phyloP scores from a whole-genome alignment of 1,140 invertebrate species.

The Nilaparvata lugens region DNA sequence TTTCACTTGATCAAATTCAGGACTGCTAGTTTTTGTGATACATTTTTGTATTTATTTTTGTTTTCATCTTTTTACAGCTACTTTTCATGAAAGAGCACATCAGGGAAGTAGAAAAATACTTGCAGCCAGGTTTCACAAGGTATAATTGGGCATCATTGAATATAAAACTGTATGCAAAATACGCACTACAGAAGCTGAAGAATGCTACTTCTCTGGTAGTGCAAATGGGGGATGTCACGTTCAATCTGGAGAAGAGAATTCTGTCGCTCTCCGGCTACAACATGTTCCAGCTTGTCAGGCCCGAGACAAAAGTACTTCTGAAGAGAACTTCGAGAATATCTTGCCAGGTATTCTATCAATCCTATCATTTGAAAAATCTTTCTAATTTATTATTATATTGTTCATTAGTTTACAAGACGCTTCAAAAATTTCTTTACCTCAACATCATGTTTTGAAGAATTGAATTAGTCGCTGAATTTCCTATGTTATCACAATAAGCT shows the following conservation, averaged over 20 bases:
- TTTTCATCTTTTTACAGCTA: constrained; percentile 36
- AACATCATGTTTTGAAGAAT: too few relatives aligned
- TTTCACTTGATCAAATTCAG: too few relatives aligned
- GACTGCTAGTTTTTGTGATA: too few relatives aligned
- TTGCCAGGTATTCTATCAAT: neutral
- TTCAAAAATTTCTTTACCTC: too few relatives aligned
- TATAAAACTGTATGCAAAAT: constrained; percentile 59
- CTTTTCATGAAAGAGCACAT: constrained; percentile 57
- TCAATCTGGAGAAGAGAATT: constrained; percentile 53
- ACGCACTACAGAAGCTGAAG: constrained; percentile 43
- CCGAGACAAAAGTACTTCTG: neutral
- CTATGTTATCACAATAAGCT: too few relatives aligned
- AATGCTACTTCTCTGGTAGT: constrained; percentile 53
- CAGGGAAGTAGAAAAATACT: constrained; percentile 60
- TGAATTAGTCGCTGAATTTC: too few relatives aligned
- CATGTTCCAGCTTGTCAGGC: neutral
- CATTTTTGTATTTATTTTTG: too few relatives aligned
- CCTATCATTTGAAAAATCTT: too few relatives aligned
- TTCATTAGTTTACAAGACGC: too few relatives aligned
- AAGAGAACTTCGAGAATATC: neutral
- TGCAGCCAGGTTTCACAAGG: constrained; percentile 67
- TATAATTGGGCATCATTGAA: constrained; percentile 77
- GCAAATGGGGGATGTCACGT: constrained; percentile 67
- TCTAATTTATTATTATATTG: too few relatives aligned
- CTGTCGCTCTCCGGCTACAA: constrained; percentile 35